phyloP scores from a whole-genome alignment of 2,888 invertebrate genomes.

The Leptinotarsa rubiginosa region DNA sequence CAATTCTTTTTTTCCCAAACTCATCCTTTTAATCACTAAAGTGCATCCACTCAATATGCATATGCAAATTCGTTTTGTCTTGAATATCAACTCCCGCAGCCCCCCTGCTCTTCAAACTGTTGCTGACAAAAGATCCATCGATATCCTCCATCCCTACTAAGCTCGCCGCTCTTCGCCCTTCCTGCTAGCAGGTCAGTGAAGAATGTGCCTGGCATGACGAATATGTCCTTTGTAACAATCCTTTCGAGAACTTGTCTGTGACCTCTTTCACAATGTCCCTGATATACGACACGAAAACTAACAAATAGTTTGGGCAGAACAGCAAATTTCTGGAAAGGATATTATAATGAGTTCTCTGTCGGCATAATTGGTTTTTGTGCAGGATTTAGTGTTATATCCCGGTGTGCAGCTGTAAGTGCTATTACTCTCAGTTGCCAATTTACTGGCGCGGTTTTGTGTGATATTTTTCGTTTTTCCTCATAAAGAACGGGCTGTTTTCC shows the following conservation, averaged over 20 bases:
- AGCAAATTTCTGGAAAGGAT: not conserved
- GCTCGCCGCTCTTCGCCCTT: not conserved
- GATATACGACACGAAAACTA: not conserved
- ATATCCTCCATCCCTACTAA: not conserved
- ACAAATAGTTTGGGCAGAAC: conserved; percentile 3
- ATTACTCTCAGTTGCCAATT: conserved; percentile 7
- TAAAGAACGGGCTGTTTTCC: not conserved
- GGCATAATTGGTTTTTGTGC: conserved; percentile 17
- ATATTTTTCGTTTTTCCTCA: not conserved
- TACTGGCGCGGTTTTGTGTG: not conserved
- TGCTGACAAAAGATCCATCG: conserved; percentile 5
- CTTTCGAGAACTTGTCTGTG: not conserved
- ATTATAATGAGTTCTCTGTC: not conserved
- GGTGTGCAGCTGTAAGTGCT: not conserved
- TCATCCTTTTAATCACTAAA: not conserved
- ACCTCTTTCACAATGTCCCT: not conserved
- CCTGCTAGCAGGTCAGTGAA: not conserved
- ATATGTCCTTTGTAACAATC: conserved; percentile 4
- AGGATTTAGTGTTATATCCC: conserved; percentile 15
- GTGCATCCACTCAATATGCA: not conserved
- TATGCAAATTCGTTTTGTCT: not conserved
- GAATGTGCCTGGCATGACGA: conserved; percentile 8
- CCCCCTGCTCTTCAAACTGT: not conserved
- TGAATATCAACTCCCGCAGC: not conserved
- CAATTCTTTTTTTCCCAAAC: too few species aligned